A percentile compares a stretch with the other conserved stretches of the same genome.
Evolutionary conservation across 2,113 vertebrate genomes (phyloP).

Genomic region (Cinclus mexicanus): DNA sequence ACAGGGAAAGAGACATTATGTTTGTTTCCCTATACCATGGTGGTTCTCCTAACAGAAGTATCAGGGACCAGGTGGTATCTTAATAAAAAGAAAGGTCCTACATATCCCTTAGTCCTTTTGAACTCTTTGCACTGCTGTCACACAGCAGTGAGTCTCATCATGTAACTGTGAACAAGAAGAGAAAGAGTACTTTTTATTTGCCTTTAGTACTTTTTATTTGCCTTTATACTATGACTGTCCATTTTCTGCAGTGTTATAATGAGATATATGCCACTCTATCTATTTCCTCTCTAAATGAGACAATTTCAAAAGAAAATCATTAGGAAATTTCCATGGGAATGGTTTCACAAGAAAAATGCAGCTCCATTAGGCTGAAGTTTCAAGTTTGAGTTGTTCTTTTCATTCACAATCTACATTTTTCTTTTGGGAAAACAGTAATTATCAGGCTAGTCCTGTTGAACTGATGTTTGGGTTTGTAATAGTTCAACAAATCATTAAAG

Average conservation of each 20-base stretch:
- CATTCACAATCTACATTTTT: background rate
- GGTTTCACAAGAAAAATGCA: background rate
- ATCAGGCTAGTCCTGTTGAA: background rate
- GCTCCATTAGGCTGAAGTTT: background rate
- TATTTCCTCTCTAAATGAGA: background rate
- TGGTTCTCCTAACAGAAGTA: background rate
- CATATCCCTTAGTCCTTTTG: background rate
- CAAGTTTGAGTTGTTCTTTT: background rate
- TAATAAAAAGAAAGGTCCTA: background rate
- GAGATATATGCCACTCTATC: background rate
- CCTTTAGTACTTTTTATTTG: background rate
- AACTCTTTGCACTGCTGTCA: background rate
- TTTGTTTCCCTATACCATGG: background rate
- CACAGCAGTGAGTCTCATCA: background rate
- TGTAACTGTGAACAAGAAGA: background rate
- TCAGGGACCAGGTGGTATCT: background rate
- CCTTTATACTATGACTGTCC: background rate
- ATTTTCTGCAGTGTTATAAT: background rate
- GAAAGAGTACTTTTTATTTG: background rate
- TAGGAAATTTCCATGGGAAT: background rate
- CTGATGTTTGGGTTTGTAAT: constrained; percentile 3
- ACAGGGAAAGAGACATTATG: background rate
- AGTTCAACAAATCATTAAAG: constrained; percentile 9
- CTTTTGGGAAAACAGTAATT: background rate
- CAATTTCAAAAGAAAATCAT: background rate